Base-by-base conservation (phyloP, 1,140 invertebrate genomes). In the Phocides pigmalion region DNA sequence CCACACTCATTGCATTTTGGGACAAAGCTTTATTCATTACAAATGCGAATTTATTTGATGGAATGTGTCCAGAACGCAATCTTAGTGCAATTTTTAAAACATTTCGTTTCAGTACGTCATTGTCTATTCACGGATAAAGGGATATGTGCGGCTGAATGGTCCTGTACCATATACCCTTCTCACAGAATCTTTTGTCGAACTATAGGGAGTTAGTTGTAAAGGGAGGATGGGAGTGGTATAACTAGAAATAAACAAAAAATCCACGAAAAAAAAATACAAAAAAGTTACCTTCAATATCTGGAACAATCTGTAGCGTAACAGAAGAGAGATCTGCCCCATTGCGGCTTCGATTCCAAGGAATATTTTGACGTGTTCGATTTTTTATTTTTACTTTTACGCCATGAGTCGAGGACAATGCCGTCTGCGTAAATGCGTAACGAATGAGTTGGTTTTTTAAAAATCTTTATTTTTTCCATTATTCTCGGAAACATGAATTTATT, bases 401-500 rank as follows among this genome's bases (percentile, higher is more conserved):
- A 54, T 56, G 70, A 74, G 50, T 65, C 79, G 71, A 76, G 76
- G 76, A 84, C 80, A 80, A 85, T 80, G 81, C 68, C 66, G 78
- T 67, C 9, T n/a, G n/a, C n/a, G n/a, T n/a, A n/a, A 3, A 69
- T 68, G 71, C 79, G 72, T 74, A 85, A 83, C 81, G 81, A 82
- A 85, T 80, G 79, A 75, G 69, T 79, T 79, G 75, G 81, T 84
- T 79, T n/a, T 81, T 81, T 80, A 83, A 74, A 77, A 79, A 76
- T 58, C 64, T 4, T n/a, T n/a, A 4, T 12, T 5, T 15, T 41
- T 41, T 8, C 6, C 1, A 41, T n/a, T 14, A 41, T 32, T 32
- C 28, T 32, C 28, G n/a, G 28, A 32, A 32, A 32, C 9, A 28
- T 28, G 25, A 32, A 32, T n/a, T 32, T n/a, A n/a, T n/a, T n/a